Percentiles rank a stretch among this genome's conserved stretches.
Evolutionary conservation across 2,888 invertebrate species (phyloP).

Genomic region (Criorhina ranunculi): DNA sequence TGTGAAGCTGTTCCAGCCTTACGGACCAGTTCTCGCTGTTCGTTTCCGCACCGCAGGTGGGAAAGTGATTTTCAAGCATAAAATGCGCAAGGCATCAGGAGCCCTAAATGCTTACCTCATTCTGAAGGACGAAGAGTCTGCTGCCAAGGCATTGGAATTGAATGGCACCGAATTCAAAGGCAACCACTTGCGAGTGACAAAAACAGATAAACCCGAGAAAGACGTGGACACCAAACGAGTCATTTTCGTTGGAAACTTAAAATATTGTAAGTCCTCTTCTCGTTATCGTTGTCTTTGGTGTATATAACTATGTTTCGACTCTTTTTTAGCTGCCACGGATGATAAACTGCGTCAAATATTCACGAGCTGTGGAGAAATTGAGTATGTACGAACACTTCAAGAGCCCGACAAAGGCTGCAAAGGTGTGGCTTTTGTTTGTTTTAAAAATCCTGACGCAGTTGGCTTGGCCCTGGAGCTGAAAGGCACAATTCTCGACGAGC

Average conservation of each 20-base stretch:
- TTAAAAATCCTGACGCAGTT: constrained; percentile 82
- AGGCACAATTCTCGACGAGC: constrained; percentile 82
- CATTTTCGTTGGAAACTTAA: constrained; percentile 83
- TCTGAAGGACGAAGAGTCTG: constrained; percentile 79
- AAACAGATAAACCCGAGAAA: constrained; percentile 62
- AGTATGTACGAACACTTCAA: constrained; percentile 82
- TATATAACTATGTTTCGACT: neutral
- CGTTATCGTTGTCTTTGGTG: neutral
- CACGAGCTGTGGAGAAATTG: constrained; percentile 83
- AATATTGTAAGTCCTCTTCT: constrained; percentile 80
- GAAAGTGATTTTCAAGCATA: constrained; percentile 81
- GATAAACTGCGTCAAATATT: constrained; percentile 82
- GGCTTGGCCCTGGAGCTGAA: constrained; percentile 83
- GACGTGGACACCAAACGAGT: constrained; percentile 79
- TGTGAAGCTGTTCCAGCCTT: constrained; percentile 79
- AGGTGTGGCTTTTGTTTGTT: constrained; percentile 83
- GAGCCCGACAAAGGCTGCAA: constrained; percentile 81
- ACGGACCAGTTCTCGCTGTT: constrained; percentile 80
- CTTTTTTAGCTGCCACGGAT: constrained; percentile 81
- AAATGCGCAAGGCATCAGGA: constrained; percentile 80
- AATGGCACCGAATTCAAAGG: constrained; percentile 82
- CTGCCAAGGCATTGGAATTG: constrained; percentile 80
- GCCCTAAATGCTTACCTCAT: constrained; percentile 82
- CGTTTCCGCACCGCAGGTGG: constrained; percentile 82
- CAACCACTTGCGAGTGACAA: constrained; percentile 81